Base-by-base conservation (phyloP, 1,140 invertebrate genomes). In the Hestina assimilis region DNA sequence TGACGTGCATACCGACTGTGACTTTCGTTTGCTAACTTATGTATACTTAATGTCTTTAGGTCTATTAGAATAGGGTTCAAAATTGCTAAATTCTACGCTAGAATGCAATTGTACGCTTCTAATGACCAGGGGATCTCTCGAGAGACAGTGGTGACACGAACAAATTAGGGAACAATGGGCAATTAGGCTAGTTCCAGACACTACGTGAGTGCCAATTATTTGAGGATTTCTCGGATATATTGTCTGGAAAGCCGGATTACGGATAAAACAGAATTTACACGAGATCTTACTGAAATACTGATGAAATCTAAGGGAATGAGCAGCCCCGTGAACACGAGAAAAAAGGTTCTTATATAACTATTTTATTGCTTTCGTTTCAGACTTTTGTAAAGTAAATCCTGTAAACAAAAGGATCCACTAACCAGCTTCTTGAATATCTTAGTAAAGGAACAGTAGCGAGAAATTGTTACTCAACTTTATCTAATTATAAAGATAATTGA, bases 111-210 rank as follows among this genome's bases (percentile, higher is more conserved):
- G 38, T 38, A 9, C 15, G 11, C 28, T 21, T 41, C 23, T 69
- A 69, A 69, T 66, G 53, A 45, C 67, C 60, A 69, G 53, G 63
- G 57, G 63, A 43, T 35, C 57, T 69, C 66, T 63, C 59, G 9
- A 47, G 58, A 61, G 63, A 58, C 63, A 57, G 71, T 69, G 69
- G 69, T 57, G 72, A 75, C 72, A 66, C 62, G 72, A 69, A 72
- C 72, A 75, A 75, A 75, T 75, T 75, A 72, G 60, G 62, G 69
- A 61, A 70, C 72, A 75, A 75, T 75, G 69, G 65, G 63, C 69
- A 75, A 75, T 75, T 75, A 75, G 67, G 69, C 63, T 61, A 55
- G 62, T 65, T 71, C 41, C 59, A 64, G 59, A 56, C 59, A 56
- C 46, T 55, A 69, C 63, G 63, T 63, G 66, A 58, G 48, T 51